phyloP scores from a whole-genome alignment of 2,797 vertebrate species.

The Crax fasciolata region DNA sequence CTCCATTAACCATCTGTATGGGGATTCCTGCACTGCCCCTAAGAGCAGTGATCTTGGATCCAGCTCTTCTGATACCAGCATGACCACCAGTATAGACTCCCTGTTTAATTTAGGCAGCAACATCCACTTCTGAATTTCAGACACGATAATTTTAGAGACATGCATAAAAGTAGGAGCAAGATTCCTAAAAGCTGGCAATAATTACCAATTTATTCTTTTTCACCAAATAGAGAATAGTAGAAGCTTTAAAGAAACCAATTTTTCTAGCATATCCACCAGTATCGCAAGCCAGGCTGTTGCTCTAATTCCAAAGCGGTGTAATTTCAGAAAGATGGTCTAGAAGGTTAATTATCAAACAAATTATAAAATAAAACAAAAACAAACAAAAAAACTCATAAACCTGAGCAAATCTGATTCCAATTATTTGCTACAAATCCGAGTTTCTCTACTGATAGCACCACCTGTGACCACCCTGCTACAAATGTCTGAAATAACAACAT shows the following conservation, averaged over 20 bases:
- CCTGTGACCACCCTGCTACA: not conserved
- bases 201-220: not conserved
- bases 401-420: not conserved
- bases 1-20: not conserved
- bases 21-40: not conserved
- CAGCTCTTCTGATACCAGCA: not conserved
- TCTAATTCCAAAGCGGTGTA: not conserved
- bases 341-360: not conserved
- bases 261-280: not conserved
- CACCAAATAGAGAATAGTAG: not conserved
- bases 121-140: not conserved
- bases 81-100: not conserved
- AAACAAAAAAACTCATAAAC: not conserved
- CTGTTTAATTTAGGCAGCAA: not conserved
- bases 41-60: not conserved
- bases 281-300: not conserved
- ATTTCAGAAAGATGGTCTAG: not conserved
- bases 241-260: not conserved
- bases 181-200: not conserved
- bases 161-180: not conserved
- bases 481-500: fast-evolving
- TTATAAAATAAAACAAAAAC: not conserved
- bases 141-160: too few relatives aligned
- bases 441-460: not conserved
- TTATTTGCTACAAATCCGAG: not conserved